phyloP scores from a whole-genome alignment of 1,140 invertebrate genomes.

The Ceratosolen fusciceps region DNA sequence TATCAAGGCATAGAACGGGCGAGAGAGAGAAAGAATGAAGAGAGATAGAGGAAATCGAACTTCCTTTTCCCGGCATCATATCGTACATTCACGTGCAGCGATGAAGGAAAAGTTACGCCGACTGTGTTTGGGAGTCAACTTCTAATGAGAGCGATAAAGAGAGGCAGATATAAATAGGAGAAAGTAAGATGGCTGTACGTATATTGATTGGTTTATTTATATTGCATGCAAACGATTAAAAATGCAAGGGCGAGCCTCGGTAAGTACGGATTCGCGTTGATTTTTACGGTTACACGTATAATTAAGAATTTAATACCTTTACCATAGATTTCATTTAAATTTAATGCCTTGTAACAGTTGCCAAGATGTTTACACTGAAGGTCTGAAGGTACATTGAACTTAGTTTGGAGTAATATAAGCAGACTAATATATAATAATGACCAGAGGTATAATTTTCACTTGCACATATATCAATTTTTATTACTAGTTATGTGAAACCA shows the following conservation, averaged over 20 bases:
- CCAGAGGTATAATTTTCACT: background rate
- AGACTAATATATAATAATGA: conserved; percentile 1
- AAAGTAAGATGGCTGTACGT: background rate
- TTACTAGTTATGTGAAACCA: background rate
- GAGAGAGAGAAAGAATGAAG: background rate
- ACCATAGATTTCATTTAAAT: conserved; percentile 1
- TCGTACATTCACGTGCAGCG: background rate
- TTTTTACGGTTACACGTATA: background rate
- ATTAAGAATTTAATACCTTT: background rate
- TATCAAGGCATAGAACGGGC: background rate
- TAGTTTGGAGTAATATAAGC: background rate
- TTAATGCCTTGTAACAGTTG: background rate
- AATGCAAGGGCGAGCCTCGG: background rate
- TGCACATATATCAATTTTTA: conserved; percentile 13
- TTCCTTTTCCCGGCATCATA: conserved; percentile 21
- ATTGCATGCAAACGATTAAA: background rate
- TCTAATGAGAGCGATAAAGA: conserved; percentile 4
- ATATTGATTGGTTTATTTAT: conserved; percentile 40
- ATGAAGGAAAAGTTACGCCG: background rate
- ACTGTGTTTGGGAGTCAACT: background rate
- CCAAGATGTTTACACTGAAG: background rate
- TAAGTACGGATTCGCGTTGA: background rate
- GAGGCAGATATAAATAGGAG: background rate
- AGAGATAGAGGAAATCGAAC: background rate
- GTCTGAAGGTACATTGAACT: background rate